Percentiles rank a stretch among this genome's conserved stretches.
Conservation (phyloP, 2,113 vertebrate species). For the Pseudonaja textilis region DNA sequence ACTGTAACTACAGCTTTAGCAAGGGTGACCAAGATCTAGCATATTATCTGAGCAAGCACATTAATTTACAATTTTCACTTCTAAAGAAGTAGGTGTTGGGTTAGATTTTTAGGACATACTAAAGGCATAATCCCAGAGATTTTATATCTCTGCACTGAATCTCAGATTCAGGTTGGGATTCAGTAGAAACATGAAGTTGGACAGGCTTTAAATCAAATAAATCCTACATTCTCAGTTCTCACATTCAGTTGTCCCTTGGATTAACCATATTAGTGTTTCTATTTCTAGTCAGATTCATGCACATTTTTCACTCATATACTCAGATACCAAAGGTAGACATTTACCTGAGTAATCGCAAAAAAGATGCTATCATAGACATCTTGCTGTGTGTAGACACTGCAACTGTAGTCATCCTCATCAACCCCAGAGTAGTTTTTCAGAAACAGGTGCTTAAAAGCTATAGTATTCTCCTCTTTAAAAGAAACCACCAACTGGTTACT, state of each 20-base stretch:
- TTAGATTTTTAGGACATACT: not conserved
- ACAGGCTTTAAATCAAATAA: not conserved
- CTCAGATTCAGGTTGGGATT: not conserved
- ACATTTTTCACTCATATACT: not conserved
- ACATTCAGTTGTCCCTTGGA: not conserved
- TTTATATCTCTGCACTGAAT: not conserved
- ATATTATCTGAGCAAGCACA: not conserved
- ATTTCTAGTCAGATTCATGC: not conserved
- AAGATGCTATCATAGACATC: slow-evolving; percentile 82
- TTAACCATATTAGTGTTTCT: not conserved
- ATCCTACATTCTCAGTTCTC: not conserved
- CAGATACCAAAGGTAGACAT: slow-evolving; percentile 29
- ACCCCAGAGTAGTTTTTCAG: slow-evolving; percentile 84
- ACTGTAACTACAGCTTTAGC: too few species aligned
- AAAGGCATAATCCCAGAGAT: not conserved
- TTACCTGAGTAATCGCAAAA: slow-evolving; percentile 86
- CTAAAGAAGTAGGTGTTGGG: not conserved
- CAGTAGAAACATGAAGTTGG: not conserved
- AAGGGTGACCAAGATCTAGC: not conserved
- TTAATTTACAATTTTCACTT: not conserved
- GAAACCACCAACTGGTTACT: slow-evolving; percentile 94
- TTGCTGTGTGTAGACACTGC: slow-evolving; percentile 83
- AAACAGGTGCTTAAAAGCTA: slow-evolving; percentile 91
- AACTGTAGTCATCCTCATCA: slow-evolving; percentile 89
- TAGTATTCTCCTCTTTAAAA: slow-evolving; percentile 89